Percentiles rank a stretch among this genome's conserved stretches.
These are phyloP conservation scores for Neodiprion pinetum DNA, from an alignment of 1,140 invertebrate species.

Conservation along the genomic window DNA sequence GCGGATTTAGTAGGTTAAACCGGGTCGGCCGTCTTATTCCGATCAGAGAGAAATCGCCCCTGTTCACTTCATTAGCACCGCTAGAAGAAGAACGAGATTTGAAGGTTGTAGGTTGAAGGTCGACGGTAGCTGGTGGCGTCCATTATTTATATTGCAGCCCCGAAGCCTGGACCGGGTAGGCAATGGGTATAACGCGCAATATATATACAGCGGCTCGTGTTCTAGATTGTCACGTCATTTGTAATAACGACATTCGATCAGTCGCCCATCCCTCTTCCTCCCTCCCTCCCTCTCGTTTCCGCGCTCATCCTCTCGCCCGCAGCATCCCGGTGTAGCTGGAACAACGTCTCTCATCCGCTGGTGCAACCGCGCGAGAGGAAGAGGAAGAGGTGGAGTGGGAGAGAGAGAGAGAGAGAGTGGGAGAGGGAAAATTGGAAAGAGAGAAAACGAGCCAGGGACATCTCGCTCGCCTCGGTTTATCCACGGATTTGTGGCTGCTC, in stretches of 20 bases:
- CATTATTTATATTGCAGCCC: constrained; percentile 26
- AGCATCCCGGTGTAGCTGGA: too few species aligned
- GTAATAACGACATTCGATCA: constrained; percentile 53
- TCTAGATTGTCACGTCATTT: constrained; percentile 50
- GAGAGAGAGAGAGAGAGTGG: too few species aligned
- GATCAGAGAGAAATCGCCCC: neutral
- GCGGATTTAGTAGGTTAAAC: too few species aligned
- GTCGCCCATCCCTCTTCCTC: constrained; percentile 43
- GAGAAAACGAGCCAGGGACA: constrained; percentile 13
- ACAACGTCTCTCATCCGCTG: too few species aligned
- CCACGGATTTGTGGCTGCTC: constrained; percentile 48
- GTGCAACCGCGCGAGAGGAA: neutral
- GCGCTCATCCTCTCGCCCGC: too few species aligned
- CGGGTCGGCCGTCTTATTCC: neutral
- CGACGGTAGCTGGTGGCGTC: neutral
- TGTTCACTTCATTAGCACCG: constrained; percentile 24
- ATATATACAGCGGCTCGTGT: constrained; percentile 46
- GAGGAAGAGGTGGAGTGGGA: neutral
- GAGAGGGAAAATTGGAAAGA: too few species aligned
- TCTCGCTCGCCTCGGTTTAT: constrained; percentile 46
- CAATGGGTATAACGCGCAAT: constrained; percentile 47
- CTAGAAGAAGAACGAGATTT: constrained; percentile 7
- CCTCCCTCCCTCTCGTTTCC: constrained; percentile 19
- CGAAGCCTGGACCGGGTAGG: constrained; percentile 14
- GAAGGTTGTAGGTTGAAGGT: constrained; percentile 8